Percentiles rank a stretch among this genome's conserved stretches.
phyloP scores from a whole-genome alignment of 1,140 invertebrate species.

The Cyrtorhinus lividipennis region DNA sequence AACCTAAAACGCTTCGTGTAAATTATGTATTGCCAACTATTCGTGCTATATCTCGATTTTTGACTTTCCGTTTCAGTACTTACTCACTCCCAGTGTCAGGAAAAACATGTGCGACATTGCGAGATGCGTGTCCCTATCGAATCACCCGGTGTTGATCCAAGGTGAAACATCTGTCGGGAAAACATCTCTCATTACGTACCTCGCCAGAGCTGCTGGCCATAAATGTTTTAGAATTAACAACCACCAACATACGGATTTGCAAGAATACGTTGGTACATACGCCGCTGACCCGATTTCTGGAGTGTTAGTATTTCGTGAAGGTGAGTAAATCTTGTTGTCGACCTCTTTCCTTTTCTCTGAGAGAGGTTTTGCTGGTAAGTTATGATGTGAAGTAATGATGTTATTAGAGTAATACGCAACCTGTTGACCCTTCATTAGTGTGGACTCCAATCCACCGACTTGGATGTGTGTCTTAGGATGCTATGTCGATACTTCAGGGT shows the following conservation, averaged over 20 bases:
- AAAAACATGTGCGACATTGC: constrained; percentile 82
- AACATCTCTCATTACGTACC: constrained; percentile 88
- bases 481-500: too few relatives aligned
- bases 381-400: too few relatives aligned
- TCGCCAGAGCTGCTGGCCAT: constrained; percentile 84
- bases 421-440: too few relatives aligned
- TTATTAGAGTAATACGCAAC: too few relatives aligned
- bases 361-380: too few relatives aligned
- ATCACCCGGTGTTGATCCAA: constrained; percentile 76
- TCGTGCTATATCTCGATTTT: too few relatives aligned
- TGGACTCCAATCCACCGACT: too few relatives aligned
- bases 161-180: constrained; percentile 99
- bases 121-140: constrained; percentile 66
- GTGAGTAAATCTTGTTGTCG: too few relatives aligned
- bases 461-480: too few relatives aligned
- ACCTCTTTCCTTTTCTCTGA: too few relatives aligned
- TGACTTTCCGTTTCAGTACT: constrained; percentile 51
- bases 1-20: too few relatives aligned
- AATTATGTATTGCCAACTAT: too few relatives aligned
- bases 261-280: constrained; percentile 93
- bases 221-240: constrained; percentile 95
- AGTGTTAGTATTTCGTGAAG: constrained; percentile 87
- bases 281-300: constrained; percentile 61
- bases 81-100: constrained; percentile 76
- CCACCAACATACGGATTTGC: constrained; percentile 97